A percentile compares a stretch with the other conserved stretches of the same genome.
Evolutionary conservation across 1,140 invertebrate species (phyloP).

Genomic region (Uloborus diversus): DNA sequence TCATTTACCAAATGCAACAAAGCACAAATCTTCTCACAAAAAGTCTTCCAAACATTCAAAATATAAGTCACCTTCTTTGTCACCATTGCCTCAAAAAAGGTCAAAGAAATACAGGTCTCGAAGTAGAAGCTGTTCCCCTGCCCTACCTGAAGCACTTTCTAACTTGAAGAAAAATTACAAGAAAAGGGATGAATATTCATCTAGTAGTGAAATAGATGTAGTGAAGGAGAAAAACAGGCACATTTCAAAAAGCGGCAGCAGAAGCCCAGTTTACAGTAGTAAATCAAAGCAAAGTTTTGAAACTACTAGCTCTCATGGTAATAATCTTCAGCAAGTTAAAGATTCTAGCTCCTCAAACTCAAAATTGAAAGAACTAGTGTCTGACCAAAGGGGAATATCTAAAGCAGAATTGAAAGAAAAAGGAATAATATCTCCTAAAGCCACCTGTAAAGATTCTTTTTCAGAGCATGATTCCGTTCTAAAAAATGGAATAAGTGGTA

Average conservation of each 20-base stretch:
- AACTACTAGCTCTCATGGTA: too few species aligned
- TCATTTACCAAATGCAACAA: neutral
- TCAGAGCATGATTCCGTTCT: too few species aligned
- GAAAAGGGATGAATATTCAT: neutral
- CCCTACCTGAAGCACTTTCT: neutral
- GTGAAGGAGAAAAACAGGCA: neutral
- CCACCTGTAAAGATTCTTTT: neutral
- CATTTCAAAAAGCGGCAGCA: neutral
- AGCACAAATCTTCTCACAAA: too few species aligned
- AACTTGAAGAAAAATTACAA: neutral
- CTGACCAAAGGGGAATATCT: too few species aligned
- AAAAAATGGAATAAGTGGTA: too few species aligned
- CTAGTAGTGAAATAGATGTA: neutral
- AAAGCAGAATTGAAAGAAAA: too few species aligned
- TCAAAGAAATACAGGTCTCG: neutral
- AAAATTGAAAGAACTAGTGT: too few species aligned
- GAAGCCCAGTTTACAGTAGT: too few species aligned
- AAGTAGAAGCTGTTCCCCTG: slow-evolving; percentile 1
- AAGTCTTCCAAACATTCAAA: too few species aligned
- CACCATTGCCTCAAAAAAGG: neutral
- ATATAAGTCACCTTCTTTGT: neutral
- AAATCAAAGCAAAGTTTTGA: too few species aligned
- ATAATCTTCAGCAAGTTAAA: too few species aligned
- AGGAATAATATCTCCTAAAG: neutral
- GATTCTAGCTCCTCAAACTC: too few species aligned